These are phyloP conservation scores for Bufo bufo DNA, from an alignment of 2,113 vertebrate species.

Conservation along the genomic window DNA sequence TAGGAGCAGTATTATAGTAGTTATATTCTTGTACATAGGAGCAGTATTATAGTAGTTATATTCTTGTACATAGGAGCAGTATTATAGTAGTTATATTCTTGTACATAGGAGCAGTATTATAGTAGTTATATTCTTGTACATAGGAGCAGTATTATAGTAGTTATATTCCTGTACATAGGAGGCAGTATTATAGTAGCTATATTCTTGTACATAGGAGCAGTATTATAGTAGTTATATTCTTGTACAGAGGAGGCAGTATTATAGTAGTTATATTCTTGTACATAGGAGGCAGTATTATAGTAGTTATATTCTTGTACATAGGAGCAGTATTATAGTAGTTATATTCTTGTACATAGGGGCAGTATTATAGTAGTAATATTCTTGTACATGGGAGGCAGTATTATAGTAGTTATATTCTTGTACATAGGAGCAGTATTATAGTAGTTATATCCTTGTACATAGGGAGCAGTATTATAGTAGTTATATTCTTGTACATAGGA, in stretches of 20 bases:
- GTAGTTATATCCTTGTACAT: no score
- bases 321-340: no score
- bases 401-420: no score
- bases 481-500: no score
- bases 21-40: not conserved
- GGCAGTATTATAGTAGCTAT: slow-evolving; percentile 3
- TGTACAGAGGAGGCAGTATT: not conserved
- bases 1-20: not conserved
- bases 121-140: slow-evolving; percentile 3
- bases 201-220: not conserved
- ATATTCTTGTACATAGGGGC: no score
- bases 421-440: no score
- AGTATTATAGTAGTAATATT: no score
- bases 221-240: slow-evolving; percentile 8
- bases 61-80: not conserved
- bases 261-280: slow-evolving; percentile 3
- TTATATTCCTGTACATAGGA: not conserved
- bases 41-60: not conserved
- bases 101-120: not conserved
- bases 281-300: not conserved
- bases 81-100: slow-evolving; percentile 2
- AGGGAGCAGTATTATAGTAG: no score
- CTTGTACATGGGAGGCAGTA: no score
- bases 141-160: not conserved
- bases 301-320: not conserved